These are phyloP conservation scores for Pyrrhosoma nymphula DNA, from an alignment of 2,888 invertebrate species.

Conservation along the genomic window DNA sequence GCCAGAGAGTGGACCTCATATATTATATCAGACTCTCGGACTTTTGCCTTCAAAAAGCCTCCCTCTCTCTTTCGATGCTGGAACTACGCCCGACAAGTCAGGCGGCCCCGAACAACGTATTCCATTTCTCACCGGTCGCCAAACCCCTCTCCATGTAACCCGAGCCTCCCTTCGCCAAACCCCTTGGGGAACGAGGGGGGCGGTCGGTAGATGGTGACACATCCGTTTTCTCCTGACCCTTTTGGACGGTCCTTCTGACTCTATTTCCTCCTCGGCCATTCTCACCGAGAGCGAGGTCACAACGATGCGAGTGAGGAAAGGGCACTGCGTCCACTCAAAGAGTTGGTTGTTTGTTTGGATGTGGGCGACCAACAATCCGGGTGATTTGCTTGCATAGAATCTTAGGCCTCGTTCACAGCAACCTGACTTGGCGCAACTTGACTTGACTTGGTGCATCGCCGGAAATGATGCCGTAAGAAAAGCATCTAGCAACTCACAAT, in stretches of 20 bases:
- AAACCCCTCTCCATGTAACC: background rate
- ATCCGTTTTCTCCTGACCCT: background rate
- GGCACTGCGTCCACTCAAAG: too few relatives aligned
- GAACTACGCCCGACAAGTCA: constrained; percentile 57
- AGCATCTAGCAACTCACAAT: too few relatives aligned
- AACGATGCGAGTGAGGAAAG: too few relatives aligned
- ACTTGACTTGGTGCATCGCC: too few relatives aligned
- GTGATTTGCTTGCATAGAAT: too few relatives aligned
- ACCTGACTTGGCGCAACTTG: too few relatives aligned
- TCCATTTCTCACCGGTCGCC: constrained; percentile 50
- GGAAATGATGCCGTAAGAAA: too few relatives aligned
- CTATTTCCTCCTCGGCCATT: background rate
- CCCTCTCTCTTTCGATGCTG: constrained; percentile 31
- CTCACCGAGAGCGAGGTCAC: background rate
- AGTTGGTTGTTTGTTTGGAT: too few relatives aligned
- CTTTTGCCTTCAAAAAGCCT: constrained; percentile 57
- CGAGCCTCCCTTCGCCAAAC: background rate
- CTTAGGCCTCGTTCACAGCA: too few relatives aligned
- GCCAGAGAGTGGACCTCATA: constrained; percentile 24
- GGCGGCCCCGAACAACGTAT: constrained; percentile 4
- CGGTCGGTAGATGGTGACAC: background rate
- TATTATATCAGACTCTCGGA: constrained; percentile 52
- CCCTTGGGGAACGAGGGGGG: background rate
- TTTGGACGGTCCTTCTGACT: background rate
- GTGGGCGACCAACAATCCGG: too few relatives aligned